Percentiles rank a stretch among this genome's conserved stretches.
phyloP scores from a whole-genome alignment of 2,888 invertebrate genomes.

The Catocala sponsa region DNA sequence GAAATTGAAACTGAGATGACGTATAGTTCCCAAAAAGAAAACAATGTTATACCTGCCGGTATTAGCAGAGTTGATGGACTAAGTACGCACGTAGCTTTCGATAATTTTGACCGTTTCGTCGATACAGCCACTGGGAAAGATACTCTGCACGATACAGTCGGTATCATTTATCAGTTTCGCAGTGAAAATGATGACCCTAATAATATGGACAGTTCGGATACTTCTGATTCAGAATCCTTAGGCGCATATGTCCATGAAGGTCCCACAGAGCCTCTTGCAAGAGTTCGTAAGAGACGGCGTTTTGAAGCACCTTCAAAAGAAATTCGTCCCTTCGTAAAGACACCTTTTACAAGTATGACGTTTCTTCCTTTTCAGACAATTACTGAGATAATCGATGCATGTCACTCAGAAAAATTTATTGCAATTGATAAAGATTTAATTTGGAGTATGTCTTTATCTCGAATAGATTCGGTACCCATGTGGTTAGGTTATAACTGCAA shows the following conservation, averaged over 20 bases:
- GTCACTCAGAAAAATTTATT: slow-evolving; percentile 2
- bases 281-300: slow-evolving; percentile 19
- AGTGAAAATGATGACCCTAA: slow-evolving; percentile 5
- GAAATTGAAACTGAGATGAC: slow-evolving; percentile 53
- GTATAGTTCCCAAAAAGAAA: slow-evolving; percentile 11
- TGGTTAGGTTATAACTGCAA: slow-evolving; percentile 46
- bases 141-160: slow-evolving; percentile 89
- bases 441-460: slow-evolving; percentile 37
- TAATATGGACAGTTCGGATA: neutral
- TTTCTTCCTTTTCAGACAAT: slow-evolving; percentile 16
- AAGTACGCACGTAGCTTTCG: slow-evolving; percentile 25
- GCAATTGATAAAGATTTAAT: slow-evolving; percentile 39
- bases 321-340: slow-evolving; percentile 17
- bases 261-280: slow-evolving; percentile 10
- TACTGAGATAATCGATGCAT: slow-evolving; percentile 20
- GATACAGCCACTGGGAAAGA: slow-evolving; percentile 36
- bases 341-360: slow-evolving; percentile 22
- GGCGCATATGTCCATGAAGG: no score
- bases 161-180: slow-evolving; percentile 87
- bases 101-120: slow-evolving; percentile 38
- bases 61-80: slow-evolving; percentile 16
- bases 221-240: no score
- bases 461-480: slow-evolving; percentile 27
- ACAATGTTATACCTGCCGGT: slow-evolving; percentile 17
- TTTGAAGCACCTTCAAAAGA: slow-evolving; percentile 13